phyloP scores from a whole-genome alignment of 2,797 vertebrate species.

The Pogoniulus pusillus region DNA sequence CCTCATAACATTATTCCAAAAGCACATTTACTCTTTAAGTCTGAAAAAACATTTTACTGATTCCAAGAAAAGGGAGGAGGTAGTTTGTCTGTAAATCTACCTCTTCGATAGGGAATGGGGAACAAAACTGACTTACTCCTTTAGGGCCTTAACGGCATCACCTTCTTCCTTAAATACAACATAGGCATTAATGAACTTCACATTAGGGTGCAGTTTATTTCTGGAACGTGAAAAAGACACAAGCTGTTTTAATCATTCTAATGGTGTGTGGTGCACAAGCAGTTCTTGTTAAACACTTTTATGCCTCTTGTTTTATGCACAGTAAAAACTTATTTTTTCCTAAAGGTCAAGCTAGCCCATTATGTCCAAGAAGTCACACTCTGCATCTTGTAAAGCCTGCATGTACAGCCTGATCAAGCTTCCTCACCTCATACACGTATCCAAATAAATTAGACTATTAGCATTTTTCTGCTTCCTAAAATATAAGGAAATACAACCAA shows the following conservation, averaged over 20 bases:
- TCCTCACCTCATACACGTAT: background rate
- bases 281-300: background rate
- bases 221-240: slow-evolving; percentile 61
- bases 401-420: background rate
- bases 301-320: background rate
- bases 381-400: background rate
- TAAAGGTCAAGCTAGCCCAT: background rate
- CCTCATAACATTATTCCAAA: background rate
- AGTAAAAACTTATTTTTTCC: background rate
- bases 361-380: background rate
- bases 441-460: background rate
- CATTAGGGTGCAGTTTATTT: slow-evolving; percentile 86
- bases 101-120: background rate
- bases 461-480: background rate
- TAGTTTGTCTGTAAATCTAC: background rate
- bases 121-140: slow-evolving; percentile 76
- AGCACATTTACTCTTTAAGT: background rate
- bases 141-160: slow-evolving; percentile 79
- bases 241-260: background rate
- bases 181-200: slow-evolving; percentile 90
- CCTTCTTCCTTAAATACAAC: slow-evolving; percentile 87
- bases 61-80: background rate
- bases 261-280: background rate
- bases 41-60: background rate
- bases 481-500: background rate